Percentiles rank a stretch among this genome's conserved stretches.
phyloP scores from a whole-genome alignment of 92 coral and sea anemone genomes.

The Chrysogorgia sp. region DNA sequence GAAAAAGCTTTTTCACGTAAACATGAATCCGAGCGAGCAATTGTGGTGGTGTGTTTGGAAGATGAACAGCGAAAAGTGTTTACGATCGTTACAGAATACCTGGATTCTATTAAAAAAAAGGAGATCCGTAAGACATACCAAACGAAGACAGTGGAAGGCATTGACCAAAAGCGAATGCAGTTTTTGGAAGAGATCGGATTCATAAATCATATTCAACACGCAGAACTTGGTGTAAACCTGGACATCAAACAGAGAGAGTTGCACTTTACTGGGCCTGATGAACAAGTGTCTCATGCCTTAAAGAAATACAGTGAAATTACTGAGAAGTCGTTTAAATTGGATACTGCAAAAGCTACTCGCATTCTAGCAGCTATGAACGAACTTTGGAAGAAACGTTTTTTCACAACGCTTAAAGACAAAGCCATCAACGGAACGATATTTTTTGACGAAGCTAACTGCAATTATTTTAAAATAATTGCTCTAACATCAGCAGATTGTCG shows the following conservation, averaged over 20 bases:
- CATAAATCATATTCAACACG: neutral
- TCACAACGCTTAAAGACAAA: neutral
- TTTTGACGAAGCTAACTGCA: neutral
- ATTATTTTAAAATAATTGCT: neutral
- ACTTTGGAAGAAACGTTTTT: neutral
- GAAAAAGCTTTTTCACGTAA: too few relatives aligned
- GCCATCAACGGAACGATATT: neutral
- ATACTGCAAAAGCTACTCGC: neutral
- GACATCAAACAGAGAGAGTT: neutral
- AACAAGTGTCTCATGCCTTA: neutral
- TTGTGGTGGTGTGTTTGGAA: too few relatives aligned
- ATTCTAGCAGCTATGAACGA: neutral
- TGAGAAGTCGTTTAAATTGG: neutral
- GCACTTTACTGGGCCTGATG: neutral
- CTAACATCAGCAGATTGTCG: neutral
- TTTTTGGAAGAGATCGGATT: conserved; percentile 15
- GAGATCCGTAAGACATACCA: too few relatives aligned
- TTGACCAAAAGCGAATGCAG: neutral
- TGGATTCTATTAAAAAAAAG: too few relatives aligned
- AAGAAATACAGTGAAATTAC: neutral
- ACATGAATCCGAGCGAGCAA: too few relatives aligned
- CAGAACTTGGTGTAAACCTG: neutral
- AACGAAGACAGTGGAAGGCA: too few relatives aligned
- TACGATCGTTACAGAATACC: too few relatives aligned
- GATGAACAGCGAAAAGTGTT: too few relatives aligned